A percentile compares a stretch with the other conserved stretches of the same genome.
Evolutionary conservation across 2,797 vertebrate genomes (phyloP).

Genomic region (Garrulus glandarius): DNA sequence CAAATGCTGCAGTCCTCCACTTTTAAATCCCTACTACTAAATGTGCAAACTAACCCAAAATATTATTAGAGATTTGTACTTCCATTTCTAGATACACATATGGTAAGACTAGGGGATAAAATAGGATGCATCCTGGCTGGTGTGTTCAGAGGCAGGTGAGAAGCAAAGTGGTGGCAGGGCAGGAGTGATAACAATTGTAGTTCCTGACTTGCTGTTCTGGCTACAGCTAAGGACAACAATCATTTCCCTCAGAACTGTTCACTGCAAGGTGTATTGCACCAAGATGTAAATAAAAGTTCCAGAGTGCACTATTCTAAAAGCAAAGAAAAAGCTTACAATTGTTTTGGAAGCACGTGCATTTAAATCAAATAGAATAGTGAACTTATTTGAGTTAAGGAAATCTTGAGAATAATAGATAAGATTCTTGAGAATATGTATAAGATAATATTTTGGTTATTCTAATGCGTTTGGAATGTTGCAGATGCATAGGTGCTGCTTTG

Average conservation of each 20-base stretch:
- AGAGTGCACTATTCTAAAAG: background rate
- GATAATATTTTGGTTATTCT: background rate
- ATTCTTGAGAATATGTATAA: background rate
- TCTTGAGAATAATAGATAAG: background rate
- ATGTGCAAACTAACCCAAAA: background rate
- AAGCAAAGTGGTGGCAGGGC: background rate
- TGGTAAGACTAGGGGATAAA: background rate
- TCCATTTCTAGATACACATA: background rate
- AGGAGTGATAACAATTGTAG: background rate
- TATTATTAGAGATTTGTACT: background rate
- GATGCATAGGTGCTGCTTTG: background rate
- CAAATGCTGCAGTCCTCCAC: background rate
- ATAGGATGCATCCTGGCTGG: background rate
- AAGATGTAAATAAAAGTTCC: background rate
- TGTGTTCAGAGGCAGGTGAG: background rate
- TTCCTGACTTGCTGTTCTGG: background rate
- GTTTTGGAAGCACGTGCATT: background rate
- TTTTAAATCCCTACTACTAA: background rate
- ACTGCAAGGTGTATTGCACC: background rate
- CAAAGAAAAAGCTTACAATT: background rate
- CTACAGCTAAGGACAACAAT: background rate
- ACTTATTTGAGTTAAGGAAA: background rate
- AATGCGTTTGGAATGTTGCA: background rate
- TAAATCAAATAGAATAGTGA: background rate
- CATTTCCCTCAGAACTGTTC: background rate